These are phyloP conservation scores for Criorhina ranunculi DNA, from an alignment of 2,888 invertebrate genomes.

Conservation along the genomic window DNA sequence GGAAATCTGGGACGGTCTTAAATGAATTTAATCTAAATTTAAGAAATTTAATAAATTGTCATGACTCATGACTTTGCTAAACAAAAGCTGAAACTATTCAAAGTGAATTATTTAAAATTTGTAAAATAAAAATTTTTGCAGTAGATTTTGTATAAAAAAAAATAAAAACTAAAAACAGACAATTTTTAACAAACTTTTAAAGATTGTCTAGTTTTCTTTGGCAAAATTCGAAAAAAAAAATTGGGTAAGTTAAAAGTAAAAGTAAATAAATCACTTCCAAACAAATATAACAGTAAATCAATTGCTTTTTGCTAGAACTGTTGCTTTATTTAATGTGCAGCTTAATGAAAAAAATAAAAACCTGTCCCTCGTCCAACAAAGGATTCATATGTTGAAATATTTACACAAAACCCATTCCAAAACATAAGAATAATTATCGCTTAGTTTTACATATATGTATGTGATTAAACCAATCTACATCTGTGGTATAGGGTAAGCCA, in stretches of 20 bases:
- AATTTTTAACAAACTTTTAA: conserved; percentile 5
- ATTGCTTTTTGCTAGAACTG: conserved; percentile 68
- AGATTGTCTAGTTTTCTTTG: conserved; percentile 3
- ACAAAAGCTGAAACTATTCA: too few relatives aligned
- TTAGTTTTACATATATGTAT: too few relatives aligned
- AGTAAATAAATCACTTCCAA: conserved; percentile 22
- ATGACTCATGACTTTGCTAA: too few relatives aligned
- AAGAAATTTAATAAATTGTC: too few relatives aligned
- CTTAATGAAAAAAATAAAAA: conserved; percentile 45
- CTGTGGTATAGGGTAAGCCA: not conserved
- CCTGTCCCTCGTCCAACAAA: conserved; percentile 32
- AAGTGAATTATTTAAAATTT: not conserved
- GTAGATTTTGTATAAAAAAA: conserved; percentile 18
- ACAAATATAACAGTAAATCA: conserved; percentile 33
- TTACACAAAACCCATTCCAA: too few relatives aligned
- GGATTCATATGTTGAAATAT: conserved; percentile 23
- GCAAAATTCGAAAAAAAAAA: conserved; percentile 19
- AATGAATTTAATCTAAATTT: too few relatives aligned
- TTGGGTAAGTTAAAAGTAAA: conserved; percentile 59
- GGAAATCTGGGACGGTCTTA: too few relatives aligned
- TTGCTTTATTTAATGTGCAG: conserved; percentile 74
- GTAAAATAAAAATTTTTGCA: conserved; percentile 2
- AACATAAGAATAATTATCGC: not conserved
- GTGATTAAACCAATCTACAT: conserved; percentile 5
- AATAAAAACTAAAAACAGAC: not conserved